Conservation (phyloP, 2,797 vertebrate species). For the Sphaeramia orbicularis region DNA sequence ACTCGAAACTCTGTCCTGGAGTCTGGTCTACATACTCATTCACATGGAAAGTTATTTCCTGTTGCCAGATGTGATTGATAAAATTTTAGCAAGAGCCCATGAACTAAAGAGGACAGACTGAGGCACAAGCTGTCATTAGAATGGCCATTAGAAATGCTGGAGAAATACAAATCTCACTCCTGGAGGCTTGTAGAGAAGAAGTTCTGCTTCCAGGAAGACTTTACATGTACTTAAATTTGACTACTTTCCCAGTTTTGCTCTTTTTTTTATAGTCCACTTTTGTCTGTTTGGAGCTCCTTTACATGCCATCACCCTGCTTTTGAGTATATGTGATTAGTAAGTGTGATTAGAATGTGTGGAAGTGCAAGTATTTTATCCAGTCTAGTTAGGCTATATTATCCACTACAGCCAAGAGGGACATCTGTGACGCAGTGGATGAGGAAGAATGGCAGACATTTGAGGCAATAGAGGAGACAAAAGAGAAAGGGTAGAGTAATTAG, state of each 20-base stretch:
- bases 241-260: slow-evolving; percentile 8
- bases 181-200: slow-evolving; percentile 8
- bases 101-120: not conserved
- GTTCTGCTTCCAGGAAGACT: not conserved
- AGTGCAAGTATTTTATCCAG: slow-evolving; percentile 7
- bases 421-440: slow-evolving; percentile 22
- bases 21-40: slow-evolving; percentile 1
- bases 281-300: not conserved
- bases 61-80: not conserved
- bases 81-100: not conserved
- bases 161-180: slow-evolving; percentile 21
- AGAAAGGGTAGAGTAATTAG: slow-evolving; percentile 46
- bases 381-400: slow-evolving; percentile 13
- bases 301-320: slow-evolving; percentile 20
- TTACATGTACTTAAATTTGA: slow-evolving; percentile 23
- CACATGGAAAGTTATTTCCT: not conserved
- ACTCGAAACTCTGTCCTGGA: slow-evolving; percentile 6
- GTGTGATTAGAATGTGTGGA: slow-evolving; percentile 5
- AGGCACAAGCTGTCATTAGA: not conserved
- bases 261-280: too few relatives aligned
- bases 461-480: slow-evolving; percentile 29
- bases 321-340: slow-evolving; percentile 8
- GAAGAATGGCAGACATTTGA: slow-evolving; percentile 26
- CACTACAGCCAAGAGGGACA: slow-evolving; percentile 24
- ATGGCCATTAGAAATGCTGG: not conserved